A percentile compares a stretch with the other conserved stretches of the same genome.
These are phyloP conservation scores for Podocnemis expansa DNA, from an alignment of 2,113 vertebrate species.

Conservation along the genomic window DNA sequence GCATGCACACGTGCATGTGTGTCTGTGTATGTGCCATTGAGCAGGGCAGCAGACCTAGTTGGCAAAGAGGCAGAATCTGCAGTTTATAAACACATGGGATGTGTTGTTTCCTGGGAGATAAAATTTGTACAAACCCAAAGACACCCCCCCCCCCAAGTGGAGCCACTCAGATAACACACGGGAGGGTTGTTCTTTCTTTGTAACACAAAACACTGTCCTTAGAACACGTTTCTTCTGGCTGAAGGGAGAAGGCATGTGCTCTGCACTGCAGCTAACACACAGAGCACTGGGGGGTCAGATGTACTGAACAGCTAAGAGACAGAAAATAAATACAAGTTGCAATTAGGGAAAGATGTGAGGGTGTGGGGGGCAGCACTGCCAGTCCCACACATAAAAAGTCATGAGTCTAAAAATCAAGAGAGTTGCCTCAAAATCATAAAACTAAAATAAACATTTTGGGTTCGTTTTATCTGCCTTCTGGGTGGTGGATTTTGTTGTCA, in stretches of 20 bases:
- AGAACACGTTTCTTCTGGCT: background rate
- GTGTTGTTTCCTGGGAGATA: background rate
- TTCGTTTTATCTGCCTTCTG: background rate
- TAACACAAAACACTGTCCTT: background rate
- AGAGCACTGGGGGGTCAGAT: background rate
- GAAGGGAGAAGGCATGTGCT: background rate
- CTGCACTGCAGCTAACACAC: background rate
- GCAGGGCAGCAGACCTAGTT: background rate
- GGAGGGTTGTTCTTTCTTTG: background rate
- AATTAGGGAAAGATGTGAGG: background rate
- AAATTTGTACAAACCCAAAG: background rate
- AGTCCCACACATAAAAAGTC: background rate
- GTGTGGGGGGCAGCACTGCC: background rate
- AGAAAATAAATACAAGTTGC: background rate
- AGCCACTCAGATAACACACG: background rate
- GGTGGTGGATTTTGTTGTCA: background rate
- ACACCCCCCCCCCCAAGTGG: too few species aligned
- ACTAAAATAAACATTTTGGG: background rate
- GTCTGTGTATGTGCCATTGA: background rate
- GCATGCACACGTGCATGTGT: too few species aligned
- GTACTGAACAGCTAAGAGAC: background rate
- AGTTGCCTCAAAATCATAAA: background rate
- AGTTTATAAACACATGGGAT: background rate
- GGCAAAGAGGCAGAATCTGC: background rate
- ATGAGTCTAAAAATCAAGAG: background rate